Conservation (phyloP, 1,140 invertebrate genomes). For the Gryon sp. region DNA sequence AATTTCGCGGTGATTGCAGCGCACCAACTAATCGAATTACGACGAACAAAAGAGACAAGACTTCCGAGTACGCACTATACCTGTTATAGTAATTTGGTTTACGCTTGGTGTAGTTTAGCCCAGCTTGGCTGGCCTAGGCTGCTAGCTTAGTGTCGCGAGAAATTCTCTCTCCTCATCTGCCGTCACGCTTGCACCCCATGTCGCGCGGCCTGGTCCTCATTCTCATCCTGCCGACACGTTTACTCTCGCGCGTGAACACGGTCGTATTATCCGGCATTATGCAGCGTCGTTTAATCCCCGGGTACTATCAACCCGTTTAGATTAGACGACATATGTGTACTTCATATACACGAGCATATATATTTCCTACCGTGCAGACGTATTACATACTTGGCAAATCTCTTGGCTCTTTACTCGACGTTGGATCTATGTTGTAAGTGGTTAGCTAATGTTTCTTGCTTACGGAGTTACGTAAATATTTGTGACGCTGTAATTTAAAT, state of each 20-base stretch:
- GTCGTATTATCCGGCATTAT: slow-evolving; percentile 63
- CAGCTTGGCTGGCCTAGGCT: slow-evolving; percentile 6
- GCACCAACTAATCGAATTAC: slow-evolving; percentile 53
- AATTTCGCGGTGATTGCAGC: slow-evolving; percentile 50
- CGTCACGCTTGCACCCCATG: background rate
- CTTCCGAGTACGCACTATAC: slow-evolving; percentile 44
- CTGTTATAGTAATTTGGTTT: slow-evolving; percentile 61
- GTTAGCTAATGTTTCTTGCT: slow-evolving; percentile 43
- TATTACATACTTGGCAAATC: slow-evolving; percentile 59
- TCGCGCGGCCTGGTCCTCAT: background rate
- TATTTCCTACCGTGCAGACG: slow-evolving; percentile 40
- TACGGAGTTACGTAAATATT: slow-evolving; percentile 44
- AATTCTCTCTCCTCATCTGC: background rate
- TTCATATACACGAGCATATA: slow-evolving; percentile 33
- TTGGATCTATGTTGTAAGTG: slow-evolving; percentile 34
- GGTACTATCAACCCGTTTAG: slow-evolving; percentile 57
- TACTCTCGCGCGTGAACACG: slow-evolving; percentile 56
- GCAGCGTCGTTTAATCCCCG: slow-evolving; percentile 61
- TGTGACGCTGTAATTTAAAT: slow-evolving; percentile 29
- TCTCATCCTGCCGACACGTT: slow-evolving; percentile 40
- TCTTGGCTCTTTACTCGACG: slow-evolving; percentile 41
- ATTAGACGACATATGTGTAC: slow-evolving; percentile 59
- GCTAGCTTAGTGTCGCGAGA: slow-evolving; percentile 11
- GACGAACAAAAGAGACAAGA: slow-evolving; percentile 49
- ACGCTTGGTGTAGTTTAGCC: slow-evolving; percentile 31